Evolutionary conservation across 2,888 invertebrate genomes (phyloP), one percentile per base, ranked within the genome.

Genomic region (Melanargia galathea): DNA sequence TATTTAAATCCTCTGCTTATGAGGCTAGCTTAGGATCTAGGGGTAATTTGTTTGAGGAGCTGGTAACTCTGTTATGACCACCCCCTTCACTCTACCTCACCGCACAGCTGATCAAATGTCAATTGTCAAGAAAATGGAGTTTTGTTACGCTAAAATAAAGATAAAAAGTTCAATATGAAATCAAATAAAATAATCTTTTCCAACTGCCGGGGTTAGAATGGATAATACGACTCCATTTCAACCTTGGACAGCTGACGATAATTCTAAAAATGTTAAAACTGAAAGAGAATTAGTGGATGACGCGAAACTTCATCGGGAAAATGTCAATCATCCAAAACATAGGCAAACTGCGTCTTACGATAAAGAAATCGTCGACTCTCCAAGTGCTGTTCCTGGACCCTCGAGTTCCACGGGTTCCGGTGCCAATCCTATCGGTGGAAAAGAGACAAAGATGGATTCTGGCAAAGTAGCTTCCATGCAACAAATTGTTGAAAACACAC

Each of bases 401-500:
- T 90, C 89, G 72, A 77, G 81, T 71, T 78, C 79, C 70, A 71
- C 79, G 68, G 80, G 76, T 71, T 72, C 84, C 70, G 80, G 81
- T 74, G 73, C 76, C 70, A 82, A 80, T 68, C 73, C 83, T 68
- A 70, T 77, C 62, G 78, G 74, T 72, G 77, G 71, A 70, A 79
- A 78, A 71, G 88, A 86, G 76, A 78, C 87, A 72, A 86, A 83
- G 70, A 92, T 92, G 92, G 92, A 92, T 80, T 81, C 87, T 33
- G 80, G 77, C 73, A 90, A 89, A 85, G 82, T 90, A 78, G 82
- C 87, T 77, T 90, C 90, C 68, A 93, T 94, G 87, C 93, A 93
- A 73, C 92, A 93, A 79, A 92, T 93, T 80, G 93, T 94, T 71
- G 94, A 94, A 79, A 93, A 93, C 79, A 92, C 93, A 76, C 91